Conservation (phyloP, 2,113 vertebrate species). For the Cranoglanis bouderius region DNA sequence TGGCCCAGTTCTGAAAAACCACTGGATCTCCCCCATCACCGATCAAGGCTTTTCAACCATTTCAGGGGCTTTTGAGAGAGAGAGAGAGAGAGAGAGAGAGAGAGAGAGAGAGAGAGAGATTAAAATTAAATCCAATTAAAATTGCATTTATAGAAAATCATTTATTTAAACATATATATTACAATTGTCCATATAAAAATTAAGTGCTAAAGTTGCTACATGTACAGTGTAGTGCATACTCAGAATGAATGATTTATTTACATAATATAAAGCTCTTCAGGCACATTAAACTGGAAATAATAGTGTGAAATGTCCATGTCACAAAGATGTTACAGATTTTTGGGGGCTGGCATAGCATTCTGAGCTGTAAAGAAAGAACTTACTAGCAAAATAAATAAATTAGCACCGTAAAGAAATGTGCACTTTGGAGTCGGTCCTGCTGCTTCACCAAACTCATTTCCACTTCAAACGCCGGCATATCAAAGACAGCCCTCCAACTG, state of each 20-base stretch:
- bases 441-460: conserved; percentile 66
- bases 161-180: conserved; percentile 13
- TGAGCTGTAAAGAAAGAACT: conserved; percentile 59
- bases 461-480: conserved; percentile 68
- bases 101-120: neutral
- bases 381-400: conserved; percentile 72
- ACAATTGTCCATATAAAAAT: neutral
- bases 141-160: neutral
- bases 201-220: conserved; percentile 4
- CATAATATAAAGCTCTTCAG: conserved; percentile 16
- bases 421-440: conserved; percentile 58
- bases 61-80: neutral
- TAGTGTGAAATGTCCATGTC: conserved; percentile 8
- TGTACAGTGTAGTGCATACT: conserved; percentile 27
- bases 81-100: too few relatives aligned
- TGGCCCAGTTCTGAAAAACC: conserved; percentile 38
- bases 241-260: conserved; percentile 25
- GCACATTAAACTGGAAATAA: conserved; percentile 5
- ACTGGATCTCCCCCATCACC: conserved; percentile 13
- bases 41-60: conserved; percentile 27
- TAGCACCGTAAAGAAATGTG: conserved; percentile 65
- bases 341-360: conserved; percentile 45
- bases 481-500: conserved; percentile 65
- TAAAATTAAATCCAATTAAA: too few relatives aligned
- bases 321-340: conserved; percentile 35